Evolutionary conservation across 2,888 invertebrate species (phyloP).

Genomic region (Patella depressa): DNA sequence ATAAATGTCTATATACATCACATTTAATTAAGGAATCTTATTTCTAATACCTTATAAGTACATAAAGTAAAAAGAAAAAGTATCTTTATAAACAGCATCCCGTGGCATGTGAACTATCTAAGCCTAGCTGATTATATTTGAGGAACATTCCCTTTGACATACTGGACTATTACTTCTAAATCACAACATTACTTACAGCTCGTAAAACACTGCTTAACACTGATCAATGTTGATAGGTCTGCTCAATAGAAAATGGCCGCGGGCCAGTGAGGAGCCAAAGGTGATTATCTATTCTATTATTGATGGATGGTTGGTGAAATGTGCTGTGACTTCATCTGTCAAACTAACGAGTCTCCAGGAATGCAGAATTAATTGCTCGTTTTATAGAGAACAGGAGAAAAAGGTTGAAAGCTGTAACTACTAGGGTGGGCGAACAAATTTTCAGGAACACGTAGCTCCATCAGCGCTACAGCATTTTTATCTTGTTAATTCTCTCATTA

Average conservation of each 20-base stretch:
- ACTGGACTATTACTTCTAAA: no score
- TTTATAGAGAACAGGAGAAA: constrained; percentile 4
- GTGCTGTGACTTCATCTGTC: constrained; percentile 43
- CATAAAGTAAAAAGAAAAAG: no score
- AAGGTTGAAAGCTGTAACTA: constrained; percentile 7
- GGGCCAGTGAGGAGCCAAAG: constrained; percentile 7
- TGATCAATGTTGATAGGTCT: not conserved
- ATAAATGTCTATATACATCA: no score
- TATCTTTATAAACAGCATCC: no score
- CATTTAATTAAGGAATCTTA: no score
- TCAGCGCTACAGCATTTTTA: not conserved
- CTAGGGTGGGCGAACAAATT: constrained; percentile 16
- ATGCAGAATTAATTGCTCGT: constrained; percentile 32
- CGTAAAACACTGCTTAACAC: no score
- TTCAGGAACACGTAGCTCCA: constrained; percentile 15
- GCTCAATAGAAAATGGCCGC: not conserved
- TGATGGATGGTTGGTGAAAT: constrained; percentile 43
- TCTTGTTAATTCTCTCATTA: no score
- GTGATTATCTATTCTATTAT: constrained; percentile 21
- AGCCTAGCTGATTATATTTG: no score
- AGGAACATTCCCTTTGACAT: no score
- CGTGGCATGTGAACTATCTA: no score
- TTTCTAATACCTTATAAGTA: no score
- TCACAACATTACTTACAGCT: no score
- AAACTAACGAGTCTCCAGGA: constrained; percentile 18